A percentile compares a stretch with the other conserved stretches of the same genome.
Conservation (phyloP, 2,113 vertebrate genomes). For the Glaucidium brasilianum region DNA sequence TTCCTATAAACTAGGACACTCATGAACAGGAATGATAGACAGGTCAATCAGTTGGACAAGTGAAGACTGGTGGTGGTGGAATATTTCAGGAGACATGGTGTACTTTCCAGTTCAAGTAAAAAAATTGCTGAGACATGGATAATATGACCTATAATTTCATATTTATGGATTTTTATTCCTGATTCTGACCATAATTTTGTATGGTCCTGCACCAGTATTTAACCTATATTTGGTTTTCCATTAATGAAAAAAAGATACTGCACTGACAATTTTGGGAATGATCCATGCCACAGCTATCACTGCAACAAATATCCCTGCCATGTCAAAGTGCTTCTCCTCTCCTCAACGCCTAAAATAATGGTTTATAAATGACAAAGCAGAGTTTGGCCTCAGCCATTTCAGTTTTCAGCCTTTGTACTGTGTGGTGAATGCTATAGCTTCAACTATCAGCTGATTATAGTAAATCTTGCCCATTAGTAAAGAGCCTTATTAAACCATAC, state of each 20-base stretch:
- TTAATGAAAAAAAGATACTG: background rate
- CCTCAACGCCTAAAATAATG: rapidly evolving
- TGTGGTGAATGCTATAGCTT: background rate
- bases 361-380: background rate
- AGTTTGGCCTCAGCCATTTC: background rate
- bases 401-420: background rate
- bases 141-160: background rate
- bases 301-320: background rate
- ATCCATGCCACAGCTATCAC: background rate
- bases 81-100: background rate
- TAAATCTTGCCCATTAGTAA: background rate
- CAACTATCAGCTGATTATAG: background rate
- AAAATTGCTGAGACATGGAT: background rate
- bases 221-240: background rate
- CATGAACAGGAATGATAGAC: background rate
- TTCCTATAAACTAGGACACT: background rate
- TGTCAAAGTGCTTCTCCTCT: background rate
- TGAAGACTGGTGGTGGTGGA: background rate
- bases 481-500: background rate
- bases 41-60: background rate
- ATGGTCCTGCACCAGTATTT: background rate
- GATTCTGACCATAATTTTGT: background rate
- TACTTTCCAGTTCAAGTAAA: background rate
- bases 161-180: background rate
- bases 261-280: background rate